Conservation (phyloP, 2,113 vertebrate species). For the Nycticorax nycticorax region DNA sequence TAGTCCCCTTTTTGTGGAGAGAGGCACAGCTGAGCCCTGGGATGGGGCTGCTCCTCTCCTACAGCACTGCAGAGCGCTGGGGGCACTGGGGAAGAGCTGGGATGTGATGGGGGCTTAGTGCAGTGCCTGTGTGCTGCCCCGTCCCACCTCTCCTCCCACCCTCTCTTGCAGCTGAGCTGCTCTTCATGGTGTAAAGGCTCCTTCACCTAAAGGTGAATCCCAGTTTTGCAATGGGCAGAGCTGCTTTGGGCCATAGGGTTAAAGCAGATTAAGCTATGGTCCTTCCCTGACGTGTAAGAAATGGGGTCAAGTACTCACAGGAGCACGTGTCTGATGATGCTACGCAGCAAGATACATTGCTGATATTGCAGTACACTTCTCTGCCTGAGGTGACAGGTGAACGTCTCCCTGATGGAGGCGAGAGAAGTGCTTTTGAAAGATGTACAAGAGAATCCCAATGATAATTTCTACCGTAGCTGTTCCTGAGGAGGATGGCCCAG, state of each 20-base stretch:
- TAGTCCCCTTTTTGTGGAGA: neutral
- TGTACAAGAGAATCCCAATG: neutral
- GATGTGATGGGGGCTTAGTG: neutral
- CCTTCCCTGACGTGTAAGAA: neutral
- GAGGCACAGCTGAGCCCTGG: neutral
- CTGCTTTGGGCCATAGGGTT: neutral
- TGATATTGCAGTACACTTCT: neutral
- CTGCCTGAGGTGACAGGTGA: neutral
- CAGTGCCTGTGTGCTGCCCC: neutral
- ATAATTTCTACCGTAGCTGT: neutral
- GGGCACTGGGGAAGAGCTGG: fast-evolving
- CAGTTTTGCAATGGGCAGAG: neutral
- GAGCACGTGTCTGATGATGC: neutral
- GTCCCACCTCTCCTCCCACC: neutral
- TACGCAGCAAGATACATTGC: neutral
- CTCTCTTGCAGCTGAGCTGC: too few species aligned
- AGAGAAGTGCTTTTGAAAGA: neutral
- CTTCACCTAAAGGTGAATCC: neutral
- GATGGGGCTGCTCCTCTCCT: neutral
- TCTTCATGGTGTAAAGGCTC: neutral
- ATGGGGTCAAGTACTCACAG: neutral
- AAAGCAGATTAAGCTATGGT: neutral
- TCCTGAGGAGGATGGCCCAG: neutral
- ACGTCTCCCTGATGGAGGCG: neutral
- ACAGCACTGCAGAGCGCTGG: neutral